Evolutionary conservation across 2,888 invertebrate genomes (phyloP), one percentile per base, ranked within the genome.

Genomic region (Cordilura impudica): DNA sequence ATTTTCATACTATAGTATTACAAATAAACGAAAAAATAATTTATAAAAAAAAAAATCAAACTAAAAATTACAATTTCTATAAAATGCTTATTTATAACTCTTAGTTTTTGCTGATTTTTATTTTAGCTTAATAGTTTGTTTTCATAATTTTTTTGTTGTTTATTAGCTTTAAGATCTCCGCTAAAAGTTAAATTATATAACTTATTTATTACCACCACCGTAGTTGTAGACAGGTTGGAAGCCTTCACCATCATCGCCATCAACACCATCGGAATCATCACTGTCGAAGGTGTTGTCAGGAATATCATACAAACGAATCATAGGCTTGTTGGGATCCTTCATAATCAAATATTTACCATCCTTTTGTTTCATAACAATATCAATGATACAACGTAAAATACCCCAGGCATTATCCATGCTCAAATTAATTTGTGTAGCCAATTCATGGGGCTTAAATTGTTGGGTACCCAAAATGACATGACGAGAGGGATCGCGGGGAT

Each of bases 401-500:
- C 98, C 99, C 99, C 99, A 99, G 2, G 97, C 98, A 90, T 99
- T 99, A 90, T 99, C 99, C 98, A 99, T 98, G 88, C 98, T 98
- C 86, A 99, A 91, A 91, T 98, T 98, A 88, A 99, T 99, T 90
- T 99, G 99, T 7, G 96, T 97, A 10, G 99, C 99, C 90, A 99
- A 99, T 91, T 99, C 99, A 87, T 95, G 95, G 10, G 99, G 99
- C 89, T 98, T 98, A 91, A 98, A 99, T 91, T 98, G 98, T 90
- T 98, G 98, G 26, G 97, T 97, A 81, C 98, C 98, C 82, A 99
- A 92, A 85, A 99, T 97, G 54, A 98, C 97, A 90, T 99, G 99
- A 76, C 97, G 97, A 80, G 97, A 94, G 82, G 98, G 97, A 91
- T 99, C 99, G 39, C 98, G 94, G 7, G 97, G 95, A 88, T 96